phyloP scores from a whole-genome alignment of 2,888 invertebrate genomes.

The Pedicia rivosa region DNA sequence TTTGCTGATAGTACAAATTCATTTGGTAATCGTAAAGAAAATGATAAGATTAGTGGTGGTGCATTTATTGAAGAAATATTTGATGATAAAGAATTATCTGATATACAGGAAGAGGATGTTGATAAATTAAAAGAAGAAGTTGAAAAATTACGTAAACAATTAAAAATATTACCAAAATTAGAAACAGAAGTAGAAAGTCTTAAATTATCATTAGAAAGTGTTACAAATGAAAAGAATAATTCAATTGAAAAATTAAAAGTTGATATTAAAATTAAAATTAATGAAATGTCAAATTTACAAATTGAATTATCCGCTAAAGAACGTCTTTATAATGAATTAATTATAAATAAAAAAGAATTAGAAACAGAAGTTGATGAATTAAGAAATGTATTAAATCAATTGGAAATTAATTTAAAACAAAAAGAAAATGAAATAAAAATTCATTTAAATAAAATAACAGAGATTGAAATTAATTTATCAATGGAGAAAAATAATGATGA shows the following conservation, averaged over 20 bases:
- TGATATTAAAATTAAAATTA: slow-evolving; percentile 33
- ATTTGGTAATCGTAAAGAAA: slow-evolving; percentile 17
- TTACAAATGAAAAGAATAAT: slow-evolving; percentile 26
- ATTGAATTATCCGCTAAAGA: slow-evolving; percentile 18
- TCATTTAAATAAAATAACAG: not conserved
- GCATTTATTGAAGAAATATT: slow-evolving; percentile 29
- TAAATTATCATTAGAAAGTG: slow-evolving; percentile 9
- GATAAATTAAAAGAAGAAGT: slow-evolving; percentile 37
- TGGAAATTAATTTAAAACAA: slow-evolving; percentile 14
- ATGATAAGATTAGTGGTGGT: too few species aligned
- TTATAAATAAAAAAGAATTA: slow-evolving; percentile 28
- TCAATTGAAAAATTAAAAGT: slow-evolving; percentile 33
- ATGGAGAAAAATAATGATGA: slow-evolving; percentile 14
- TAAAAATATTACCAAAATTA: slow-evolving; percentile 29
- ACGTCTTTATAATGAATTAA: slow-evolving; percentile 15
- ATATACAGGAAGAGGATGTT: slow-evolving; percentile 31
- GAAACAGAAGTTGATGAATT: slow-evolving; percentile 33
- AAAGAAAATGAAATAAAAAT: slow-evolving; percentile 10
- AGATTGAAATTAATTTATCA: slow-evolving; percentile 21
- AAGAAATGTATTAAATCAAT: slow-evolving; percentile 16
- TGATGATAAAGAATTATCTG: slow-evolving; percentile 22
- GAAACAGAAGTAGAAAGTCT: slow-evolving; percentile 9
- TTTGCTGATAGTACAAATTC: slow-evolving; percentile 26
- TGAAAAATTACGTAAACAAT: slow-evolving; percentile 36
- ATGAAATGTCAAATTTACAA: slow-evolving; percentile 31